Percentiles rank a stretch among this genome's conserved stretches.
phyloP scores from a whole-genome alignment of 1,140 invertebrate species.

The Drosophila carrolli region DNA sequence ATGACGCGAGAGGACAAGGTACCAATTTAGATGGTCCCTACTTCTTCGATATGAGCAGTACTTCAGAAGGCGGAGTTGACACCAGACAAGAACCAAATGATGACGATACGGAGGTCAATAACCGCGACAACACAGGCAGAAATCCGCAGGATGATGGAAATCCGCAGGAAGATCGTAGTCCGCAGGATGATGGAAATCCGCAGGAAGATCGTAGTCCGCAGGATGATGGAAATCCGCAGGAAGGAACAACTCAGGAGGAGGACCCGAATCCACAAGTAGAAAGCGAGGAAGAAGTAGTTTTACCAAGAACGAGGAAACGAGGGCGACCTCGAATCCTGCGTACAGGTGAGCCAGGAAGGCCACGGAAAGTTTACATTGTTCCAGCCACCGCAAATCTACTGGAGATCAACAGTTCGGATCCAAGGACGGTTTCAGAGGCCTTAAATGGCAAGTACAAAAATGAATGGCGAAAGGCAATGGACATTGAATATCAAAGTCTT shows the following conservation, averaged over 20 bases:
- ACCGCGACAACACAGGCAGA: neutral
- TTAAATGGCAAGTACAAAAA: neutral
- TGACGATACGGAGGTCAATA: neutral
- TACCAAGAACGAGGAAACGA: neutral
- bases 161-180: too few species aligned
- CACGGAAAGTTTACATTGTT: too few species aligned
- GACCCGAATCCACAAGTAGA: neutral
- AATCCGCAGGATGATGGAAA: neutral
- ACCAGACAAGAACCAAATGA: neutral
- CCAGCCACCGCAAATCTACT: neutral
- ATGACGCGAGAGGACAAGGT: neutral
- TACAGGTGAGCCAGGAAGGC: neutral
- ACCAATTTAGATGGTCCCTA: neutral
- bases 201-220: too few species aligned
- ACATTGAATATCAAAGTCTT: neutral
- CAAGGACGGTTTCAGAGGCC: too few species aligned
- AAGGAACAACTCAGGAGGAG: neutral
- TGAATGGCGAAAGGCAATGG: conserved; percentile 3
- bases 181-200: neutral
- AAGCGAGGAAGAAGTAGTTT: neutral
- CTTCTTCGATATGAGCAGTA: neutral
- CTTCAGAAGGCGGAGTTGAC: neutral
- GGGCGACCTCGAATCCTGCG: neutral
- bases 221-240: too few species aligned
- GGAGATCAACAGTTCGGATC: neutral